Evolutionary conservation across 23 tunicate species (phyloP), one percentile per base, ranked within the genome.

Genomic region (Aplidium turbinatum): DNA sequence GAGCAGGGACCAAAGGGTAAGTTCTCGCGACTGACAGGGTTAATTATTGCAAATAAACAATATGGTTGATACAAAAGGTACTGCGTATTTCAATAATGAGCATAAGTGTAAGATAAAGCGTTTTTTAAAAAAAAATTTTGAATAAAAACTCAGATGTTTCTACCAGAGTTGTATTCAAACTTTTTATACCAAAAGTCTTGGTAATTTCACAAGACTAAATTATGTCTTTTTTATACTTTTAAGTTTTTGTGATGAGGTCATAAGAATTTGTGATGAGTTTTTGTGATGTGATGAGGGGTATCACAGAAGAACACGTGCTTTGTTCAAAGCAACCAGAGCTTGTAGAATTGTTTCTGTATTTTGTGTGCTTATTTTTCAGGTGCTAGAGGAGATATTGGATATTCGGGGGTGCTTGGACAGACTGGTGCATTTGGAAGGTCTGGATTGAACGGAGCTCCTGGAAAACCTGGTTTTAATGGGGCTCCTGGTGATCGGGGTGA

Each of bases 401-500:
- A 68, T 6, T 63, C 45, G 58, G 98, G 98, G 35, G 3, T 70
- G 2, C 76, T 58, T 21, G 76, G 76, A 7, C 34, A 3, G 3
- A 35, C 36, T 2, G 98, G 98, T 13, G 61, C 32, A 66, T 48
- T 61, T 57, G 92, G 92, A 20, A 13, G 1, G 16, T 27, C n/a
- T 11, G 92, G 92, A 5, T 39, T 68, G 31, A 55, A 80, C 21
- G 98, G 98, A 22, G 25, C 46, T 1, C 70, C 76, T 19, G 98
- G 98, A 3, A 46, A 27, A 2, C 75, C 75, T 30, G 98, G 98
- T 47, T 68, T 53, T 6, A 47, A 65, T 21, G 98, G 98, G 1
- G 33, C 33, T 26, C 38, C 58, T 21, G 76, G 76, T 5, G 58
- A 47, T 5, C 19, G 6, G 3, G 76, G 76, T 3, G 58, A 22